Evolutionary conservation across 2,888 invertebrate genomes (phyloP).

Genomic region (Eupithecia dodoneata): DNA sequence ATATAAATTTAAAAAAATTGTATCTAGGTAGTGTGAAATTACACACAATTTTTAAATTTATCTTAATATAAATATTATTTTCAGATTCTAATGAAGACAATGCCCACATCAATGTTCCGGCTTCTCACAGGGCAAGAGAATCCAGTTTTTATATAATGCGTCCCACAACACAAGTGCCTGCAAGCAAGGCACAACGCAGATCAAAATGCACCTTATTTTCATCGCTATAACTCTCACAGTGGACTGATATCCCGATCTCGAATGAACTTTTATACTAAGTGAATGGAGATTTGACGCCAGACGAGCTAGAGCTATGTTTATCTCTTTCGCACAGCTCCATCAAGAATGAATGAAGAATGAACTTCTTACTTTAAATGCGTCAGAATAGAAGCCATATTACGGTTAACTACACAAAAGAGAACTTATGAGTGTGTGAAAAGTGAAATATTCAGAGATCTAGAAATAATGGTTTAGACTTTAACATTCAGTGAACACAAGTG

Average conservation of each 20-base stretch:
- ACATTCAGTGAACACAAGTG: conserved; percentile 14
- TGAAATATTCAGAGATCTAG: conserved; percentile 6
- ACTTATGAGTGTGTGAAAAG: conserved; percentile 4
- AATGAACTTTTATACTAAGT: background rate
- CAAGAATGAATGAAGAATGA: background rate
- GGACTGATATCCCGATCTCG: conserved; percentile 4
- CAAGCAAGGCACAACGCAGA: conserved; percentile 47
- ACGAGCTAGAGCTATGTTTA: background rate
- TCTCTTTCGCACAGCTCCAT: conserved; percentile 3
- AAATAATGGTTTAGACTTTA: conserved; percentile 12
- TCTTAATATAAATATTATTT: conserved; percentile 19
- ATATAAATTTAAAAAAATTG: too few relatives aligned
- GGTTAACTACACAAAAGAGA: background rate
- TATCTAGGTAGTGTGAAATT: too few relatives aligned
- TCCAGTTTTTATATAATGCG: conserved; percentile 97
- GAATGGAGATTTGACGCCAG: background rate
- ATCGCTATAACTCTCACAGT: background rate
- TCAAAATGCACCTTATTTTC: conserved; percentile 25
- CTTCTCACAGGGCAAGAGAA: conserved; percentile 99
- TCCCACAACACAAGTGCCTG: conserved; percentile 85
- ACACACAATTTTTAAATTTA: too few relatives aligned
- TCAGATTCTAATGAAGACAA: conserved; percentile 99
- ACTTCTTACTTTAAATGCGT: background rate
- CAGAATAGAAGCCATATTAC: background rate
- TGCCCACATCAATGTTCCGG: conserved; percentile 99